Evolutionary conservation across 35 echinoderm and acorn worm species (phyloP), one percentile per base, ranked within the genome.

Genomic region (Patiria miniata): DNA sequence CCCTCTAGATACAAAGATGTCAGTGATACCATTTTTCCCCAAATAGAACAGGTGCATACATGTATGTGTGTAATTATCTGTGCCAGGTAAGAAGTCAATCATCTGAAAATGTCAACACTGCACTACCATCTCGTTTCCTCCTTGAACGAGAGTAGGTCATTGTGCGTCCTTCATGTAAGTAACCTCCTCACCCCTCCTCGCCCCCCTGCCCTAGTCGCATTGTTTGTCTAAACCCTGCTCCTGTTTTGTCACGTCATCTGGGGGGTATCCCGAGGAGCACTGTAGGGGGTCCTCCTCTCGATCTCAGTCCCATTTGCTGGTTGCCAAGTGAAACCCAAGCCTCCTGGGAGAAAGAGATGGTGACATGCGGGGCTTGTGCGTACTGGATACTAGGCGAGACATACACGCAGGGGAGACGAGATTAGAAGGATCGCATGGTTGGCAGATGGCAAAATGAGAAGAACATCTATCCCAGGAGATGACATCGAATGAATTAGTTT

Each of bases 221-320:
- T 73, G 65, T 73, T 73, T 73, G 23, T 73, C 23, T 73, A 73
- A n/a, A 73, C 65, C 65, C 65, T 73, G 61, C 9, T 68, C 61
- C 7, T 7, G 65, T 73, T 47, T 73, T 73, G 65, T 73, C 65
- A 73, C 65, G 29, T 73, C 29, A 73, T 73, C 42, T 47, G 42
- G 42, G 12, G 42, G 65, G 19, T 7, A 26, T 10, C 65, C 30
- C 3, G 29, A 19, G 65, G 10, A 30, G 19, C 65, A 36, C 34
- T 47, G 42, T 47, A 47, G 29, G 65, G 65, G 22, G 65, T 30
- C 65, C 65, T 32, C 26, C 34, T 34, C 65, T 73, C 65, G n/a
- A n/a, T n/a, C n/a, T n/a, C n/a, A n/a, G n/a, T n/a, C n/a, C n/a
- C n/a, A n/a, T n/a, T 14, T 36, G 65, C 21, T 73, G 19, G 42